A percentile compares a stretch with the other conserved stretches of the same genome.
phyloP scores from a whole-genome alignment of 2,888 invertebrate species.

The Aplocera efformata region DNA sequence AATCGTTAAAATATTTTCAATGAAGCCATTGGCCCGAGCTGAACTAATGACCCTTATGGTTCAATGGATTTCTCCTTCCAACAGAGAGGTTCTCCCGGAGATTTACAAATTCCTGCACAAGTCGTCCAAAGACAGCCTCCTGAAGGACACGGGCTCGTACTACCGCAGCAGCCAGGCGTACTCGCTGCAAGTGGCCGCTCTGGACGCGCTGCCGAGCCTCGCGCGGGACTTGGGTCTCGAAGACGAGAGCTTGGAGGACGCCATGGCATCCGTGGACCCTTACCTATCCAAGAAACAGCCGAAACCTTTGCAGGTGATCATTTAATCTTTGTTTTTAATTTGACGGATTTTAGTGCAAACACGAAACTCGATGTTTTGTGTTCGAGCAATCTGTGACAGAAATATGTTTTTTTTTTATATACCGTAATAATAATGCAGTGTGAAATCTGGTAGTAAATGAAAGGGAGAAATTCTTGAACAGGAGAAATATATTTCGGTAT shows the following conservation, averaged over 20 bases:
- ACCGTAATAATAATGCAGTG: too few species aligned
- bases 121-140: conserved; percentile 78
- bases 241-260: conserved; percentile 56
- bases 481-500: too few species aligned
- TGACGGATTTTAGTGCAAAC: too few species aligned
- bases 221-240: conserved; percentile 66
- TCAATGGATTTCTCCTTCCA: too few species aligned
- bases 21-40: too few species aligned
- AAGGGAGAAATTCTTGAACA: too few species aligned
- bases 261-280: conserved; percentile 60
- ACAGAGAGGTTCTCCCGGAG: conserved; percentile 85
- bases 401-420: too few species aligned
- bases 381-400: too few species aligned
- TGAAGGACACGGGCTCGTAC: conserved; percentile 77
- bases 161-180: conserved; percentile 76
- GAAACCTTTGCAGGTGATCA: conserved; percentile 80
- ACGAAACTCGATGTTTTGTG: too few species aligned
- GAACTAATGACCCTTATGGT: too few species aligned
- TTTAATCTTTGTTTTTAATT: not conserved
- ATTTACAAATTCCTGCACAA: conserved; percentile 77
- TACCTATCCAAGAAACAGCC: conserved; percentile 83
- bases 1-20: too few species aligned
- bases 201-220: conserved; percentile 70
- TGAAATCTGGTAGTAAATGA: too few species aligned
- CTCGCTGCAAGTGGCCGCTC: conserved; percentile 74